Percentiles rank a stretch among this genome's conserved stretches.
These are phyloP conservation scores for Salvelinus alpinus DNA, from an alignment of 2,113 vertebrate genomes.

Conservation along the genomic window DNA sequence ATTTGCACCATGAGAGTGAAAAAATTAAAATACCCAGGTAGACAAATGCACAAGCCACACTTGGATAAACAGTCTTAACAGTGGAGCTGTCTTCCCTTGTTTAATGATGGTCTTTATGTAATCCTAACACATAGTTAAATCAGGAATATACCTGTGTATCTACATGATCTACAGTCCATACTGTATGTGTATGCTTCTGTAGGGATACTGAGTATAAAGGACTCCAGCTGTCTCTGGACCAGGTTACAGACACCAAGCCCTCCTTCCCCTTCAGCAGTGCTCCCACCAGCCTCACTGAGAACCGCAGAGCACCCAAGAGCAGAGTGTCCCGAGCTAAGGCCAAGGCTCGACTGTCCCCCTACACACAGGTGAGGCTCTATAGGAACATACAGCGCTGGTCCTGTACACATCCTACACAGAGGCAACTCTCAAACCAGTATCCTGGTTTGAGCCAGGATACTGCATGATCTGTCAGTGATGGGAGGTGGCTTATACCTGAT, in stretches of 20 bases:
- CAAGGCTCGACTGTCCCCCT: slow-evolving; percentile 92
- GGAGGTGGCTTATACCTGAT: no score
- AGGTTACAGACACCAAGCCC: slow-evolving; percentile 85
- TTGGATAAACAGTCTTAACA: slow-evolving; percentile 28
- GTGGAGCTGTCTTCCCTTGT: neutral
- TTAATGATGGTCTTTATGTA: neutral
- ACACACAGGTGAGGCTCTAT: slow-evolving; percentile 82
- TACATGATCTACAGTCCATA: no score
- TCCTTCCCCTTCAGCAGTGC: slow-evolving; percentile 84
- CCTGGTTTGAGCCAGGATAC: neutral
- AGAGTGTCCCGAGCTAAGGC: slow-evolving; percentile 81
- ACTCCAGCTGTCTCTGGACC: slow-evolving; percentile 94
- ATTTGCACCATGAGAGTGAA: slow-evolving; percentile 25
- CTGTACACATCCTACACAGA: neutral
- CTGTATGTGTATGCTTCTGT: slow-evolving; percentile 39
- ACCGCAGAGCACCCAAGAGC: slow-evolving; percentile 82
- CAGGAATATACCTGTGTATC: no score
- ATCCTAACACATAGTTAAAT: neutral
- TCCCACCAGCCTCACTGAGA: slow-evolving; percentile 74
- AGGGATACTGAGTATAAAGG: slow-evolving; percentile 98
- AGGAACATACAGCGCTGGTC: neutral
- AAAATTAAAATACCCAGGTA: slow-evolving; percentile 36
- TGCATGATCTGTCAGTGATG: slow-evolving; percentile 1
- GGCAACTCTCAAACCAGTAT: neutral
- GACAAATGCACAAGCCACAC: slow-evolving; percentile 27